These are phyloP conservation scores for Pterophyllum scalare DNA, from an alignment of 2,113 vertebrate species.

Conservation along the genomic window DNA sequence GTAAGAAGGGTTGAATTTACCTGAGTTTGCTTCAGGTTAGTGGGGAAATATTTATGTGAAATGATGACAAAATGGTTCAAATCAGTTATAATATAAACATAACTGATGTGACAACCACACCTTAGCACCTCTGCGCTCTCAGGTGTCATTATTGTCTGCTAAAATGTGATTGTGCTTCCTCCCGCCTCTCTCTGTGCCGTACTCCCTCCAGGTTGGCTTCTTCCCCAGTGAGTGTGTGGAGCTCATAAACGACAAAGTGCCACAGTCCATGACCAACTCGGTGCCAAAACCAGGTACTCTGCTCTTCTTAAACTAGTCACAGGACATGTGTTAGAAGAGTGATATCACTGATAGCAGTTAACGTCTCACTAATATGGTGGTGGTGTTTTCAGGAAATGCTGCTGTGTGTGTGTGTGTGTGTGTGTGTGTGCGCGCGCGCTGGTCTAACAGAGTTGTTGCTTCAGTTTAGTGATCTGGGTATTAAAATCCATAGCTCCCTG, in stretches of 20 bases:
- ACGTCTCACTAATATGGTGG: not conserved
- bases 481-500: not conserved
- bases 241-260: conserved; percentile 98
- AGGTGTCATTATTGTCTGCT: not conserved
- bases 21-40: not conserved
- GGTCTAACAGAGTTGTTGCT: not conserved
- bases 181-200: conserved; percentile 11
- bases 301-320: conserved; percentile 8
- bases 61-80: not conserved
- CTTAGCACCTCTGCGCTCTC: not conserved
- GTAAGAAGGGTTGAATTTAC: not conserved
- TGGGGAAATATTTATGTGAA: not conserved
- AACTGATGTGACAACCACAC: not conserved
- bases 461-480: not conserved
- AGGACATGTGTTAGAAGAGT: conserved; percentile 21
- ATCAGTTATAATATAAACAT: not conserved
- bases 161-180: not conserved
- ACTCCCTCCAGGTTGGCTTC: conserved; percentile 89
- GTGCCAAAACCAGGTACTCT: conserved; percentile 95
- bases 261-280: conserved; percentile 95
- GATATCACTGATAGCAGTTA: conserved; percentile 9
- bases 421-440: not conserved
- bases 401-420: not conserved
- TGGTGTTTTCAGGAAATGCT: not conserved
- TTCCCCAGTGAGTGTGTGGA: conserved; percentile 98